A percentile compares a stretch with the other conserved stretches of the same genome.
These are phyloP conservation scores for Synanceia verrucosa DNA, from an alignment of 2,797 vertebrate species.

Conservation along the genomic window DNA sequence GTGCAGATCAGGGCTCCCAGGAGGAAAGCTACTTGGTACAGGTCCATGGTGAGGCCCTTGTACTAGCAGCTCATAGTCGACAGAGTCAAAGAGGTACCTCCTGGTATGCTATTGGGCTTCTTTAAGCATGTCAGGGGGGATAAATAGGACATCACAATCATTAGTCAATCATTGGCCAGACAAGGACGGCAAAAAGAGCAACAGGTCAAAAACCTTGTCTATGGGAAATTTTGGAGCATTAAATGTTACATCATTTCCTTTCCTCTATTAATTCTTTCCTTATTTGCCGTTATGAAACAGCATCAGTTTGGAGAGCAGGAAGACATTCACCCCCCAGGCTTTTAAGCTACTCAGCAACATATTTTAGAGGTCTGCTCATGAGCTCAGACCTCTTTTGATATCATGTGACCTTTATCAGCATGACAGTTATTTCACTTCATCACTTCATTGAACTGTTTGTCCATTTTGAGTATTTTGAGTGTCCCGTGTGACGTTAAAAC, in stretches of 20 bases:
- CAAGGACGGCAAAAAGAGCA: conserved; percentile 67
- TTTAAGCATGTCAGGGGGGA: conserved; percentile 47
- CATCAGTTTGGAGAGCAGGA: not conserved
- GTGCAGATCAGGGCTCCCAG: conserved; percentile 69
- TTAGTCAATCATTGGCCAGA: conserved; percentile 83
- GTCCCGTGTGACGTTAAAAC: not conserved
- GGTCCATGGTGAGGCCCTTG: conserved; percentile 71
- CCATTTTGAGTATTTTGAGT: not conserved
- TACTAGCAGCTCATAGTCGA: conserved; percentile 54
- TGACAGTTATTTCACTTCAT: not conserved
- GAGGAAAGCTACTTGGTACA: conserved; percentile 61
- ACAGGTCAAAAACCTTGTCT: conserved; percentile 72
- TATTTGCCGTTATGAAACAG: not conserved
- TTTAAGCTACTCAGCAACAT: not conserved
- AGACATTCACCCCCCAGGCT: not conserved
- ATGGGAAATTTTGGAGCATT: conserved; percentile 10
- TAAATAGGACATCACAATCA: conserved; percentile 65
- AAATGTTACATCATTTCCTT: not conserved
- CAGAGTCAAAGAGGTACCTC: conserved; percentile 23
- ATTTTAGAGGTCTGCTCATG: not conserved
- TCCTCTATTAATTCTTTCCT: not conserved
- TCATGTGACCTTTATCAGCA: conserved; percentile 10
- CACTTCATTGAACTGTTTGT: not conserved
- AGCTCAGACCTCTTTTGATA: conserved; percentile 19
- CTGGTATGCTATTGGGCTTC: conserved; percentile 34